phyloP scores from a whole-genome alignment of 2,113 vertebrate genomes.

The Callopanchax toddi region DNA sequence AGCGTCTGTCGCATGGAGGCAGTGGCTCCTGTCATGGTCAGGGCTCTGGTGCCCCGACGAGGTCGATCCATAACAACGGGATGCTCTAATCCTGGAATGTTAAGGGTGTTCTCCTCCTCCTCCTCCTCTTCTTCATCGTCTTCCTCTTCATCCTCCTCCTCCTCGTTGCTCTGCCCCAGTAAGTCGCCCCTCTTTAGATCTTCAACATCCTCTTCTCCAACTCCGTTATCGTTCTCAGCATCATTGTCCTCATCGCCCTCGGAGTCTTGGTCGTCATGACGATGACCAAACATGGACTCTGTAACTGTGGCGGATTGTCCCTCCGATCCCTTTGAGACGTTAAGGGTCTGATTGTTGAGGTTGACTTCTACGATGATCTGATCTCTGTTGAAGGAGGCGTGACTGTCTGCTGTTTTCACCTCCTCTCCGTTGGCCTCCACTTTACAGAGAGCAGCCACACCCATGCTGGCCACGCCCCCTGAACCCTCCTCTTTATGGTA shows the following conservation, averaged over 20 bases:
- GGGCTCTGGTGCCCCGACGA: conserved; percentile 67
- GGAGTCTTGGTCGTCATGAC: conserved; percentile 77
- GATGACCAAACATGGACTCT: conserved; percentile 61
- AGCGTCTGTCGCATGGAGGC: conserved; percentile 81
- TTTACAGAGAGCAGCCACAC: conserved; percentile 78
- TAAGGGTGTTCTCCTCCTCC: conserved; percentile 80
- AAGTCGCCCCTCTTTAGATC: conserved; percentile 59
- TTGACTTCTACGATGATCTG: conserved; percentile 99
- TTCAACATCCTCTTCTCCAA: conserved; percentile 74
- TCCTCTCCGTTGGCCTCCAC: conserved; percentile 79
- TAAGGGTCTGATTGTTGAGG: conserved; percentile 96
- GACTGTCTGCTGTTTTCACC: conserved; percentile 76
- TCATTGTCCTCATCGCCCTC: conserved; percentile 77
- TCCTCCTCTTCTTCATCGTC: conserved; percentile 75
- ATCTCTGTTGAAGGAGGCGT: conserved; percentile 84
- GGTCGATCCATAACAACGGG: conserved; percentile 70
- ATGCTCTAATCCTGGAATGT: conserved; percentile 77
- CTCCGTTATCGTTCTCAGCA: conserved; percentile 64
- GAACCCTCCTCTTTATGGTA: conserved; percentile 87
- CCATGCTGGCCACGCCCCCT: neutral
- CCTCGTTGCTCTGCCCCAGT: conserved; percentile 74
- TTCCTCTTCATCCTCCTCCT: conserved; percentile 70
- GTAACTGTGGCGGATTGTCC: conserved; percentile 74
- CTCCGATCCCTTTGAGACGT: conserved; percentile 91
- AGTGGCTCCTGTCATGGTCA: conserved; percentile 72